A percentile compares a stretch with the other conserved stretches of the same genome.
Evolutionary conservation across 2,888 invertebrate species (phyloP).

Genomic region (Thereva nobilitata): DNA sequence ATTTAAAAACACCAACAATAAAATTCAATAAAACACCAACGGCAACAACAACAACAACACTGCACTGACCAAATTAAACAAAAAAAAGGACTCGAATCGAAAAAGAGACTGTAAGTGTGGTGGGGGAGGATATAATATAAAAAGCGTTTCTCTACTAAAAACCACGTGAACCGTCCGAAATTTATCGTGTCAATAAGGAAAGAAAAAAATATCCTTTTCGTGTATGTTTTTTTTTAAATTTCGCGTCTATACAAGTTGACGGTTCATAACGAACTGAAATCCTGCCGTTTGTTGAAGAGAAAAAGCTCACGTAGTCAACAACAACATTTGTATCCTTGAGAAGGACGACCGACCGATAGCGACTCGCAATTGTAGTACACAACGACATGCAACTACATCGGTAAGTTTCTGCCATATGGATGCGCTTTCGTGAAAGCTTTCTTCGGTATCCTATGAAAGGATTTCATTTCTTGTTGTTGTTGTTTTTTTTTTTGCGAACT

Average conservation of each 20-base stretch:
- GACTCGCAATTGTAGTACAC: not conserved
- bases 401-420: too few relatives aligned
- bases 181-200: slow-evolving; percentile 8
- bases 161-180: slow-evolving; percentile 34
- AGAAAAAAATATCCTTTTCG: slow-evolving; percentile 9
- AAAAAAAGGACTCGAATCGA: not conserved
- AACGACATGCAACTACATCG: too few relatives aligned
- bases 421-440: too few relatives aligned
- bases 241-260: slow-evolving; percentile 30
- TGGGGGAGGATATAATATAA: slow-evolving; percentile 7
- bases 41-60: too few relatives aligned
- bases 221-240: slow-evolving; percentile 2
- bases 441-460: too few relatives aligned
- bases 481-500: too few relatives aligned
- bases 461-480: too few relatives aligned
- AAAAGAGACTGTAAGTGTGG: not conserved
- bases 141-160: slow-evolving; percentile 10
- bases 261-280: slow-evolving; percentile 27
- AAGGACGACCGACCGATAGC: not conserved
- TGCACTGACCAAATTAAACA: not conserved
- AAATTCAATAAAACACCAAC: too few relatives aligned
- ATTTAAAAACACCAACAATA: too few relatives aligned
- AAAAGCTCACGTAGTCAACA: slow-evolving; percentile 9
- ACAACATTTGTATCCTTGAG: too few relatives aligned
- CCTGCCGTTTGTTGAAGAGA: not conserved